Conservation (phyloP, 2,888 invertebrate species). For the Tricholauxania praeusta region DNA sequence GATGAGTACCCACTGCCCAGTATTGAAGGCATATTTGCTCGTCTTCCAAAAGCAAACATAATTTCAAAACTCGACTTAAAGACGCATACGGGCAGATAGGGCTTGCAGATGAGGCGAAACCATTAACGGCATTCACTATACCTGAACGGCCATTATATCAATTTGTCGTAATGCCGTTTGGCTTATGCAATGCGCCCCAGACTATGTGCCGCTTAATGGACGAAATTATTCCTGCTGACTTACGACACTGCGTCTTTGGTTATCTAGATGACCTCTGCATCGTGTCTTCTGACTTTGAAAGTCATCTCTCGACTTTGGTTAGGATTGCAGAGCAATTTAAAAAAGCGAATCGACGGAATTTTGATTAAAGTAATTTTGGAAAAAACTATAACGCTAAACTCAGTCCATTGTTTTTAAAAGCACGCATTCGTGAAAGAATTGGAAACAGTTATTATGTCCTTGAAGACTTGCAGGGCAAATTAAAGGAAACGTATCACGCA, state of each 20-base stretch:
- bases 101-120: constrained; percentile 26
- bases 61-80: constrained; percentile 33
- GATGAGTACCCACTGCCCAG: constrained; percentile 42
- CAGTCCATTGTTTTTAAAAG: not conserved
- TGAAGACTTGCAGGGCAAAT: not conserved
- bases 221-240: too few relatives aligned
- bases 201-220: too few relatives aligned
- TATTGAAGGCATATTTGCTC: constrained; percentile 41
- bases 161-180: constrained; percentile 41
- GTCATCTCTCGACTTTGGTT: constrained; percentile 38
- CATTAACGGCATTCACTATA: constrained; percentile 39
- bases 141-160: constrained; percentile 40
- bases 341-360: constrained; percentile 16
- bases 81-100: constrained; percentile 41
- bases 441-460: not conserved
- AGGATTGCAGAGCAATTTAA: constrained; percentile 35
- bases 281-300: too few relatives aligned
- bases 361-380: not conserved
- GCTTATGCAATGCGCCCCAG: constrained; percentile 39
- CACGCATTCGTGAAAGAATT: not conserved
- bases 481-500: not conserved
- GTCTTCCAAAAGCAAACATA: constrained; percentile 36
- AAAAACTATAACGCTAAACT: constrained; percentile 8
- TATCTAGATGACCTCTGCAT: too few relatives aligned
- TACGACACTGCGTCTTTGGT: too few relatives aligned